Evolutionary conservation across 2,797 vertebrate species (phyloP), one percentile per base, ranked within the genome.

Genomic region (Xyrichtys novacula): DNA sequence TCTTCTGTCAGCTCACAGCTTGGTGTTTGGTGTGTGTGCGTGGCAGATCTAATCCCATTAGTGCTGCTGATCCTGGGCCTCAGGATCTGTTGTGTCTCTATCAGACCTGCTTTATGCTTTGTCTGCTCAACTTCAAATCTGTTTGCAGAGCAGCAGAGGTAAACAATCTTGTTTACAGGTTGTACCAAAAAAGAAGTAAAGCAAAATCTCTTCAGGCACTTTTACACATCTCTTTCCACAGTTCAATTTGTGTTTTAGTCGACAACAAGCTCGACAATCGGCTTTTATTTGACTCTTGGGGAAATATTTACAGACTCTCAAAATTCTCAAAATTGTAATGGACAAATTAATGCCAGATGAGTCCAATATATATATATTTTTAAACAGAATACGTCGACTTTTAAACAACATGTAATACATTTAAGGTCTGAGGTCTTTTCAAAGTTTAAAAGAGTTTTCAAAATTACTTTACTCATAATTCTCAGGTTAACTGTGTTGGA

Each of bases 41-140:
- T 43, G 62, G 65, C 74, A 73, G 42, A 65, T 84, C 72, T 88
- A 88, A 89, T 89, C 85, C 82, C 85, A 68, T 90, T 85, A 88
- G 80, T 64, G 63, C 67, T 72, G 80, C 81, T 81, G 83, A 86
- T 81, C 65, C 71, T 63, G 67, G 74, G 83, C 73, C 74, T 76
- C 77, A 44, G 77, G 76, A 78, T 71, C 65, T 77, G 67, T 59
- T 71, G 81, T 77, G 76, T 88, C 78, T 89, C 80, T 82, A 89
- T 88, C 78, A 83, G 80, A 82, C 65, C 59, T 71, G 76, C 71
- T 85, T 74, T 68, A 63, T 74, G 67, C 59, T 60, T 63, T 80
- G 48, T 62, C 72, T 80, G 36, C 49, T 68, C 14, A 58, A 73
- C 58, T 61, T 50, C 60, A 75, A 34, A 29, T 68, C 66, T 78